These are phyloP conservation scores for Phyllostomus discolor DNA, from an alignment of 2,113 vertebrate species.

Conservation along the genomic window DNA sequence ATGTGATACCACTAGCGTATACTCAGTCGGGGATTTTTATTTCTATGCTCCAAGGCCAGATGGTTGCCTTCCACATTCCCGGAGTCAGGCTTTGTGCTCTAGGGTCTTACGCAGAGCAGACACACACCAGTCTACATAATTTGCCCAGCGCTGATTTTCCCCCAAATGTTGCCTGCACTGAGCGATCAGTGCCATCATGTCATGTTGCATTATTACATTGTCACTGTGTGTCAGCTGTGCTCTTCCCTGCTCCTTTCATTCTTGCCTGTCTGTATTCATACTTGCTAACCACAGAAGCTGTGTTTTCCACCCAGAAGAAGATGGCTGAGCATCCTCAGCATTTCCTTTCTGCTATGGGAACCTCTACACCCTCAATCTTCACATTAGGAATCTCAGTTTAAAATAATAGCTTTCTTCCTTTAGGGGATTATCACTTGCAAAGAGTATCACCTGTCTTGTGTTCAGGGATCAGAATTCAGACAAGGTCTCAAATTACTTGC, in stretches of 20 bases:
- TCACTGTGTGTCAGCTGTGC: neutral
- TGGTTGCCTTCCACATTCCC: neutral
- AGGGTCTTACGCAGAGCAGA: neutral
- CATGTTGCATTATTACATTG: neutral
- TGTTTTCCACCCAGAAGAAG: neutral
- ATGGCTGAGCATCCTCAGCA: fast-evolving
- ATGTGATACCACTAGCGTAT: neutral
- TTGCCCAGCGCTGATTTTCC: neutral
- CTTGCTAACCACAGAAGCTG: neutral
- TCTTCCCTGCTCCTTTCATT: neutral
- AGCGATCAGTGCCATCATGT: neutral
- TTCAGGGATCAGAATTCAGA: neutral
- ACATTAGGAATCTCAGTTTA: neutral
- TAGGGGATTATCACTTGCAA: neutral
- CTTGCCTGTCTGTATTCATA: neutral
- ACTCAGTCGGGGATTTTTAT: neutral
- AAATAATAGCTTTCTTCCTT: neutral
- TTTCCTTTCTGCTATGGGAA: neutral
- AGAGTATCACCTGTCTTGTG: neutral
- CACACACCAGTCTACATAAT: neutral
- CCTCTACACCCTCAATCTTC: neutral
- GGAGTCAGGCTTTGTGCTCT: neutral
- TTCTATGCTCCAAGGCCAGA: neutral
- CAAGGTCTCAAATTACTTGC: neutral
- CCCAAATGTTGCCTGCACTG: neutral